Evolutionary conservation across 2,888 invertebrate species (phyloP).

Genomic region (Digitonthophagus gazella): DNA sequence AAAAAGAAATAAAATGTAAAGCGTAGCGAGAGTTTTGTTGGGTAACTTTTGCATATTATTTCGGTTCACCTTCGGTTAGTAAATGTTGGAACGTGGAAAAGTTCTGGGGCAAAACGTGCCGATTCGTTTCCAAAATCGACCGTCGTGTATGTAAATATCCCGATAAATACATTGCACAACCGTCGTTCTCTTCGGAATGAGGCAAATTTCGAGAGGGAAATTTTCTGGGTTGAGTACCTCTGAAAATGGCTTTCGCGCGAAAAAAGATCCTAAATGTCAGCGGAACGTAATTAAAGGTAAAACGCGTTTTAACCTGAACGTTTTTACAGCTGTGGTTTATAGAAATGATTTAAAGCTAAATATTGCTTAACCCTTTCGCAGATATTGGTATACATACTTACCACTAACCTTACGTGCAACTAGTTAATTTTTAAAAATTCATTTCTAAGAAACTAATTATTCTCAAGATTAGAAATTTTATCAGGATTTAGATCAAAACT

Average conservation of each 20-base stretch:
- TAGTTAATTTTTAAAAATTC: no score
- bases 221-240: neutral
- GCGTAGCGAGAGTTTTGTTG: neutral
- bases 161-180: neutral
- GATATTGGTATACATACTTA: no score
- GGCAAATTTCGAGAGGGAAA: neutral
- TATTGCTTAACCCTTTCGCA: no score
- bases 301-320: neutral
- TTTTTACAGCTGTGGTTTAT: no score
- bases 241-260: neutral
- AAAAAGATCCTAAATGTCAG: neutral
- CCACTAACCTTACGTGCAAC: no score
- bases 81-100: neutral
- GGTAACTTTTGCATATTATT: neutral
- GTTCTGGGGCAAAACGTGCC: neutral
- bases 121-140: neutral
- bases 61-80: neutral
- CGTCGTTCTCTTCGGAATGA: neutral
- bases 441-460: no score
- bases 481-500: no score
- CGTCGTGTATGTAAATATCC: neutral
- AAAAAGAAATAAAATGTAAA: neutral
- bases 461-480: no score
- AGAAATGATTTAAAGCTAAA: no score
- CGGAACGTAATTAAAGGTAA: neutral